phyloP scores from a whole-genome alignment of 1,140 invertebrate genomes.

The Drosophila arizonae region DNA sequence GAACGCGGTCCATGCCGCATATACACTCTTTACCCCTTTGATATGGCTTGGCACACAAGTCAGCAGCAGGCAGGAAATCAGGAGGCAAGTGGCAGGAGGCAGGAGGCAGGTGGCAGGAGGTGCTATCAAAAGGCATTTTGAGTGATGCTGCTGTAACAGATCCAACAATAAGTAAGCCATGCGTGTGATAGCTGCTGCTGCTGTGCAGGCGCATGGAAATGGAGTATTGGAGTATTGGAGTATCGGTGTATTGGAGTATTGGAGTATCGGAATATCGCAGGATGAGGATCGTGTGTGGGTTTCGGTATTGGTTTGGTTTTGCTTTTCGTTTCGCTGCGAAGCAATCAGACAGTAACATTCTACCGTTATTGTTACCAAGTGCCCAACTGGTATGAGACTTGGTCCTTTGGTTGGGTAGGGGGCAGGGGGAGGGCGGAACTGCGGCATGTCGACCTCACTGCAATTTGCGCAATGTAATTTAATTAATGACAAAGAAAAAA shows the following conservation, averaged over 20 bases:
- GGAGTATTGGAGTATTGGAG: too few relatives aligned
- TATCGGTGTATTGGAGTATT: not conserved
- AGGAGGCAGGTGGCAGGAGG: not conserved
- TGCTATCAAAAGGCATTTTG: slow-evolving; percentile 17
- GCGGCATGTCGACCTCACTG: slow-evolving; percentile 46
- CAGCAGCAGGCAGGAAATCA: too few relatives aligned
- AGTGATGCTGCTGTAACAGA: slow-evolving; percentile 7
- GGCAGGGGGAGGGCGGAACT: not conserved
- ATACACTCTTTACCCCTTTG: not conserved
- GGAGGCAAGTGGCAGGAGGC: too few relatives aligned
- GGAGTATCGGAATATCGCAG: not conserved
- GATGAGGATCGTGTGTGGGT: not conserved
- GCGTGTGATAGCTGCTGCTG: slow-evolving; percentile 17
- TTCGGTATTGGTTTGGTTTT: not conserved
- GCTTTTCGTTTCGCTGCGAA: not conserved
- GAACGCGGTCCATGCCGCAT: not conserved
- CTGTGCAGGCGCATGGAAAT: not conserved
- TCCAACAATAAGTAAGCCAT: slow-evolving; percentile 10
- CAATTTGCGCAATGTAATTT: slow-evolving; percentile 82
- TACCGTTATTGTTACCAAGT: slow-evolving; percentile 30
- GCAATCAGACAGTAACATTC: slow-evolving; percentile 27
- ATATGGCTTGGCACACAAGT: not conserved
- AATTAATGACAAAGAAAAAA: slow-evolving; percentile 79
- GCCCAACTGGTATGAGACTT: not conserved
- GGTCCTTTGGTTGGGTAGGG: not conserved